phyloP scores from a whole-genome alignment of 2,888 invertebrate genomes.

The Anthrax anthrax region DNA sequence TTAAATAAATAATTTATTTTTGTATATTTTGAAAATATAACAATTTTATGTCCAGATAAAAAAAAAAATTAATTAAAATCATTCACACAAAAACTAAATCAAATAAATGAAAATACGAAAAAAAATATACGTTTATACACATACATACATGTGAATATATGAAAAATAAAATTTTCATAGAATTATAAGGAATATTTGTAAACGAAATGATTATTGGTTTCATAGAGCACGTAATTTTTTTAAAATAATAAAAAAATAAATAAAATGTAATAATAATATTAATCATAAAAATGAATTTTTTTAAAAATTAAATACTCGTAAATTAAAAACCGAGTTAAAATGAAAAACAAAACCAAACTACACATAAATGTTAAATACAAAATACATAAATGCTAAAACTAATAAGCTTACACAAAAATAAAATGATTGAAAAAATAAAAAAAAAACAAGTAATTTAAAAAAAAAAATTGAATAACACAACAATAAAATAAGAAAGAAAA shows the following conservation, averaged over 20 bases:
- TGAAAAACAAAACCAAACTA: too few species aligned
- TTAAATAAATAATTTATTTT: conserved; percentile 5
- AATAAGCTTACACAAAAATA: too few species aligned
- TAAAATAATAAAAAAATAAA: conserved; percentile 8
- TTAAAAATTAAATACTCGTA: too few species aligned
- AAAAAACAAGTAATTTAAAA: too few species aligned
- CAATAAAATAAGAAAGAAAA: background rate
- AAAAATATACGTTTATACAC: conserved; percentile 12
- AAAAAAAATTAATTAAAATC: conserved; percentile 9
- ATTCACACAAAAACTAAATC: conserved; percentile 12
- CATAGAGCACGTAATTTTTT: conserved; percentile 36
- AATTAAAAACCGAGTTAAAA: too few species aligned
- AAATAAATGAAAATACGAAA: conserved; percentile 19
- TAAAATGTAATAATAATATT: conserved; percentile 9
- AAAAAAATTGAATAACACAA: too few species aligned
- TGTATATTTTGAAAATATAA: too few species aligned
- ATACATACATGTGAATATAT: too few species aligned
- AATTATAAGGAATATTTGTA: conserved; percentile 10
- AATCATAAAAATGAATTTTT: too few species aligned
- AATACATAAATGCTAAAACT: too few species aligned
- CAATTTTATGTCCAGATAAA: conserved; percentile 8
- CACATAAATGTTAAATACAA: too few species aligned
- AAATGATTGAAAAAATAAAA: too few species aligned
- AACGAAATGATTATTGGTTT: conserved; percentile 34
- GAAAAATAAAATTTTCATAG: background rate